Evolutionary conservation across 2,888 invertebrate genomes (phyloP).

Genomic region (Euphydryas editha): DNA sequence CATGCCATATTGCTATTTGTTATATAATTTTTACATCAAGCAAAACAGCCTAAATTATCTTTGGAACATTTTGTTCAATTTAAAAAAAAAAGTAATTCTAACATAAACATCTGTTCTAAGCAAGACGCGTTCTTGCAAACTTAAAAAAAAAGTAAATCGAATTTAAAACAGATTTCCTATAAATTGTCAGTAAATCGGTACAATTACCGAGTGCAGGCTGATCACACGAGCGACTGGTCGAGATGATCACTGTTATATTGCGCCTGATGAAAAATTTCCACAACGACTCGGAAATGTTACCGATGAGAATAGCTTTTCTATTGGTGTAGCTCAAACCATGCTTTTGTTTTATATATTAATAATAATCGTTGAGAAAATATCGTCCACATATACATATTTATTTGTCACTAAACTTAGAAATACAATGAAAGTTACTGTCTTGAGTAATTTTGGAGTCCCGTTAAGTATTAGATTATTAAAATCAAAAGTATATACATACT

Average conservation of each 20-base stretch:
- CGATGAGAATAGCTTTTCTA: background rate
- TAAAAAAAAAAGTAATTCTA: too few species aligned
- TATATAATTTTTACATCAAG: too few species aligned
- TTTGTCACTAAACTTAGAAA: background rate
- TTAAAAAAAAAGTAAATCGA: background rate
- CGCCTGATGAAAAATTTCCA: conserved; percentile 12
- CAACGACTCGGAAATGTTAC: conserved; percentile 5
- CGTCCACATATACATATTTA: background rate
- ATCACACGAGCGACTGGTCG: conserved; percentile 9
- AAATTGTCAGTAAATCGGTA: conserved; percentile 12
- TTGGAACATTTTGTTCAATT: too few species aligned
- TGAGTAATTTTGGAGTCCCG: too few species aligned
- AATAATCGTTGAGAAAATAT: background rate
- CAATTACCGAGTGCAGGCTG: conserved; percentile 12
- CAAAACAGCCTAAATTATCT: too few species aligned
- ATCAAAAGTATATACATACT: too few species aligned
- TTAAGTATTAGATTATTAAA: too few species aligned
- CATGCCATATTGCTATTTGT: too few species aligned
- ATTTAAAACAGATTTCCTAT: conserved; percentile 10
- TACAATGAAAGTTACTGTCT: too few species aligned
- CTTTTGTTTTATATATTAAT: background rate
- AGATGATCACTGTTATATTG: conserved; percentile 4
- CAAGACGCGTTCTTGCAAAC: background rate
- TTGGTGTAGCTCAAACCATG: background rate
- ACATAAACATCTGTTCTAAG: too few species aligned